These are phyloP conservation scores for Oxycera nigricornis DNA, from an alignment of 2,888 invertebrate genomes.

Conservation along the genomic window DNA sequence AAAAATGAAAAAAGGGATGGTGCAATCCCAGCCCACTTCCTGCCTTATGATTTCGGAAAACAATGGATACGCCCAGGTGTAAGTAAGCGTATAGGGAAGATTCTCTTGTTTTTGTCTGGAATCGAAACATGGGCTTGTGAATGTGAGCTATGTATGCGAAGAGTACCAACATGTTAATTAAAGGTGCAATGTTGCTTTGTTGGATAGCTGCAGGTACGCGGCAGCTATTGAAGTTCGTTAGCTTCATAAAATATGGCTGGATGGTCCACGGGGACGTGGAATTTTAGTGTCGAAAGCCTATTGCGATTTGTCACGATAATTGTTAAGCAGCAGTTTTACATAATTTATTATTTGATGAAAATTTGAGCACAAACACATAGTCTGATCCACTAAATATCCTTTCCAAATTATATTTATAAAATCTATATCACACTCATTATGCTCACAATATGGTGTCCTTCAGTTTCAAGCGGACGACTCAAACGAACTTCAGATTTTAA, in stretches of 20 bases:
- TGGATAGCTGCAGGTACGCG: not conserved
- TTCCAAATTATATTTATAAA: not conserved
- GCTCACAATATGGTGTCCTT: too few species aligned
- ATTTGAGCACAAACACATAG: not conserved
- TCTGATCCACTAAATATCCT: too few species aligned
- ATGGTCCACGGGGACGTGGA: not conserved
- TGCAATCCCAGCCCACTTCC: constrained; percentile 35
- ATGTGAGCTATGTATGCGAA: not conserved
- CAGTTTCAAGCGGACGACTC: not conserved
- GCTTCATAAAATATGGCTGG: not conserved
- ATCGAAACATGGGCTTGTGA: not conserved
- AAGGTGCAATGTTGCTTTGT: not conserved
- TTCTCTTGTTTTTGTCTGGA: not conserved
- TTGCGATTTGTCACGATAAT: not conserved
- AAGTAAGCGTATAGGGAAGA: constrained; percentile 13
- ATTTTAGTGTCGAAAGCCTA: not conserved
- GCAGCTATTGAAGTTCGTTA: not conserved
- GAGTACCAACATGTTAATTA: constrained; percentile 1
- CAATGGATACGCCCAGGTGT: constrained; percentile 41
- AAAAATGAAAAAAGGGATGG: constrained; percentile 16
- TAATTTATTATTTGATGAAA: not conserved
- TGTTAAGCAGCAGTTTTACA: not conserved
- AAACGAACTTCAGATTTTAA: not conserved
- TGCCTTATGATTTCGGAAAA: constrained; percentile 23
- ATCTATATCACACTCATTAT: too few species aligned